These are phyloP conservation scores for Ptilodon capucinus DNA, from an alignment of 2,888 invertebrate genomes.

Conservation along the genomic window DNA sequence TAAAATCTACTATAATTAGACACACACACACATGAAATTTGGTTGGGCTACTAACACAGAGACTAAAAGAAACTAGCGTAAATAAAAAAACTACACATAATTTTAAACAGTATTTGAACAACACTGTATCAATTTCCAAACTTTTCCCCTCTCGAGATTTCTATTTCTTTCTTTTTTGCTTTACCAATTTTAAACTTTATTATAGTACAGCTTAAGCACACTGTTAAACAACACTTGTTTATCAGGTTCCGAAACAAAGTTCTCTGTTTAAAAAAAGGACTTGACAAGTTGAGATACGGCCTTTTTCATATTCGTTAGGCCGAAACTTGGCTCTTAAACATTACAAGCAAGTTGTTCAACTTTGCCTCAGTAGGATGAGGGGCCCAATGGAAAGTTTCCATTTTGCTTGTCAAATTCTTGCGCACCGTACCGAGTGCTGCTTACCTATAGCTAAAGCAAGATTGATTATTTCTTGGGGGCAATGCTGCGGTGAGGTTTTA, in stretches of 20 bases:
- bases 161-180: conserved; percentile 26
- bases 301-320: conserved; percentile 37
- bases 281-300: conserved; percentile 29
- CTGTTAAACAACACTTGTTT: conserved; percentile 42
- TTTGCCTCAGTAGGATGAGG: conserved; percentile 38
- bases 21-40: no score
- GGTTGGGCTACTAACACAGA: no score
- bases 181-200: conserved; percentile 21
- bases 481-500: not conserved
- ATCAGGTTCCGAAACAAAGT: conserved; percentile 31
- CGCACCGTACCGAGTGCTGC: conserved; percentile 15
- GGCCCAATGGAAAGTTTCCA: conserved; percentile 53
- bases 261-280: conserved; percentile 25
- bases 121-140: conserved; percentile 23
- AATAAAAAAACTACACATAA: conserved; percentile 17
- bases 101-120: conserved; percentile 16
- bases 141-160: conserved; percentile 24
- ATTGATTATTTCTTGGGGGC: conserved; percentile 21
- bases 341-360: conserved; percentile 31
- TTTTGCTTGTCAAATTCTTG: conserved; percentile 52
- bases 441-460: conserved; percentile 20
- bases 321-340: conserved; percentile 58
- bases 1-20: no score
- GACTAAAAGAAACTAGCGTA: not conserved
- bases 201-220: conserved; percentile 27